phyloP scores from a whole-genome alignment of 2,797 vertebrate genomes.

The Trematomus bernacchii region DNA sequence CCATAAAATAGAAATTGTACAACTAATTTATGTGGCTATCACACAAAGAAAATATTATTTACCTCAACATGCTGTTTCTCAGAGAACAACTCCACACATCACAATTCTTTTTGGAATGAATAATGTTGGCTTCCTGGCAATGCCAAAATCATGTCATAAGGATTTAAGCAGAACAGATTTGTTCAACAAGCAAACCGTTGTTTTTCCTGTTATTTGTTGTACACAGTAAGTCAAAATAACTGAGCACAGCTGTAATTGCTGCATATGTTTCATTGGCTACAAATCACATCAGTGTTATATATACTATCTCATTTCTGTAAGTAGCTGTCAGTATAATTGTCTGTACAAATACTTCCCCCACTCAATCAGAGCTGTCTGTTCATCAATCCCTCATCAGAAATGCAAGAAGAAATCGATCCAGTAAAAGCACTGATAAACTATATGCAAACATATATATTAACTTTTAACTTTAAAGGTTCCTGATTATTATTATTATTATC shows the following conservation, averaged over 20 bases:
- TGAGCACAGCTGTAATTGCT: constrained; percentile 12
- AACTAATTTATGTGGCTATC: constrained; percentile 72
- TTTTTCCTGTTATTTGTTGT: neutral
- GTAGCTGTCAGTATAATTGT: constrained; percentile 46
- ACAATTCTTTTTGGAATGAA: constrained; percentile 1
- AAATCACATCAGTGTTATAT: constrained; percentile 26
- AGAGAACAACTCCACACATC: constrained; percentile 44
- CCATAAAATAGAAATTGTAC: constrained; percentile 72
- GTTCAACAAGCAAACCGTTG: neutral
- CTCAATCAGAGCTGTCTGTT: constrained; percentile 19
- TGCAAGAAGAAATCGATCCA: constrained; percentile 9
- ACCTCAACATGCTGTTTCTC: constrained; percentile 55
- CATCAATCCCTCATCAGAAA: constrained; percentile 47
- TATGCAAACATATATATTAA: neutral
- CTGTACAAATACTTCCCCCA: constrained; percentile 15
- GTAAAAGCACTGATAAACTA: constrained; percentile 7
- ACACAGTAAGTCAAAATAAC: constrained; percentile 2
- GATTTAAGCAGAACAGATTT: constrained; percentile 2
- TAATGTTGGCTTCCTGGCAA: neutral
- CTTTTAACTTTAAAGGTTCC: neutral
- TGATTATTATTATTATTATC: neutral
- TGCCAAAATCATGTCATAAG: constrained; percentile 14
- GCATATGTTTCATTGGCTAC: constrained; percentile 20
- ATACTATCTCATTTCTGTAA: constrained; percentile 46
- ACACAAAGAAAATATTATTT: constrained; percentile 71